These are phyloP conservation scores for Netelia fuscicornis DNA, from an alignment of 2,888 invertebrate genomes.

Conservation along the genomic window DNA sequence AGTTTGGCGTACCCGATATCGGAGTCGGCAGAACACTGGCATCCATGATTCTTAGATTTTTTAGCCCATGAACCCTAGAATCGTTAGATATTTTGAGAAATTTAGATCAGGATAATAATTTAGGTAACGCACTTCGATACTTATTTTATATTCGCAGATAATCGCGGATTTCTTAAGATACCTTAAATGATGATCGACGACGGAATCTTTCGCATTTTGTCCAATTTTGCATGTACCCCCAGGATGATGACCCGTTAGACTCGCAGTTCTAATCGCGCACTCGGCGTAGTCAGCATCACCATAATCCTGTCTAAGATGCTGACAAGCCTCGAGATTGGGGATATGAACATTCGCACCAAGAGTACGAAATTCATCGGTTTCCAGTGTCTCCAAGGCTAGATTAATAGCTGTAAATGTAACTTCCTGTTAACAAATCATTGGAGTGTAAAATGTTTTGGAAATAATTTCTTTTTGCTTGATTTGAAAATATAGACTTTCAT, in stretches of 20 bases:
- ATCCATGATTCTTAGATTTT: slow-evolving; percentile 91
- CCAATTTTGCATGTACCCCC: slow-evolving; percentile 93
- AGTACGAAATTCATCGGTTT: slow-evolving; percentile 87
- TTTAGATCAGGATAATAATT: background rate
- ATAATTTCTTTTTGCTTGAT: too few relatives aligned
- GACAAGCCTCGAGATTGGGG: slow-evolving; percentile 88
- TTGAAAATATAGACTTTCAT: too few relatives aligned
- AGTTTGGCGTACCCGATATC: slow-evolving; percentile 91
- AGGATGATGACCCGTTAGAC: slow-evolving; percentile 91
- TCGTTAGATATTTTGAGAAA: slow-evolving; percentile 72
- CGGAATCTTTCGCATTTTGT: slow-evolving; percentile 84
- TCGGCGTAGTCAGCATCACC: slow-evolving; percentile 87
- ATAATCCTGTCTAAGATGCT: slow-evolving; percentile 85
- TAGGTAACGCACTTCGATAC: too few relatives aligned
- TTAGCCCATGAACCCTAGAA: slow-evolving; percentile 88
- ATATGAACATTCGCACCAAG: slow-evolving; percentile 89
- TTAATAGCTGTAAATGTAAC: slow-evolving; percentile 86
- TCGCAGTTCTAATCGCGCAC: slow-evolving; percentile 88
- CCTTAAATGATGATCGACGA: slow-evolving; percentile 90
- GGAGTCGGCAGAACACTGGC: slow-evolving; percentile 93
- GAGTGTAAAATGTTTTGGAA: too few relatives aligned
- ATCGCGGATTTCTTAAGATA: slow-evolving; percentile 75
- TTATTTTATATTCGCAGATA: too few relatives aligned
- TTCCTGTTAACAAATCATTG: too few relatives aligned
- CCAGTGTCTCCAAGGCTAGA: slow-evolving; percentile 86